Evolutionary conservation across 2,888 invertebrate species (phyloP), one percentile per base, ranked within the genome.

Genomic region (Calliopum simillimum): DNA sequence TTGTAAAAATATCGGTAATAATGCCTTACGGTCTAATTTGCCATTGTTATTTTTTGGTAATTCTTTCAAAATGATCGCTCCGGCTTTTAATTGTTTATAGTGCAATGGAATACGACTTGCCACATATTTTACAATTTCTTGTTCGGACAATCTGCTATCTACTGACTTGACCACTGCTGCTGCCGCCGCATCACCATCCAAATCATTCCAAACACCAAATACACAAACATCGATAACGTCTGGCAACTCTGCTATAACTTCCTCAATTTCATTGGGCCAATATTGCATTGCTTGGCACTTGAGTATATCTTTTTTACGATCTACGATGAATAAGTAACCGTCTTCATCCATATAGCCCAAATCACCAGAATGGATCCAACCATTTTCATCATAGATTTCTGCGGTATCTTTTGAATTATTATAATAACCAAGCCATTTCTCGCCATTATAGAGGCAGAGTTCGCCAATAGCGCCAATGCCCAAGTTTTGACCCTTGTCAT

Each of bases 311-410:
- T 83, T 84, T 43, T 77, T 80, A 12, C 84, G 78, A 71, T 78
- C 84, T 8, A 77, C 76, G n/a, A 83, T 69, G 71, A 74, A 79
- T 4, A 84, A 64, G 70, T 68, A 75, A 13, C 81, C 80, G 2
- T 82, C 74, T 6, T 80, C 77, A 71, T 83, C 81, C 69, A 85
- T 80, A 68, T 79, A 80, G 3, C 85, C 85, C 66, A 84, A 56
- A 70, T 85, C 85, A 0, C 85, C 85, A 0, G 81, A 79, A 12
- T 79, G 79, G 3, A 81, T 72, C 82, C 82, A 85, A 21, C 81
- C 81, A 1, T 82, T 69, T 1, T 44, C 63, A 61, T 83, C 82
- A 13, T 76, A 74, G 3, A 77, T 71, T 19, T 69, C 55, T 12
- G 72, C 68, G 4, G 82, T 81, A 14, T 76, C 79, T n/a, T 55